Evolutionary conservation across 2,888 invertebrate species (phyloP).

Genomic region (Drosophila lacicola): DNA sequence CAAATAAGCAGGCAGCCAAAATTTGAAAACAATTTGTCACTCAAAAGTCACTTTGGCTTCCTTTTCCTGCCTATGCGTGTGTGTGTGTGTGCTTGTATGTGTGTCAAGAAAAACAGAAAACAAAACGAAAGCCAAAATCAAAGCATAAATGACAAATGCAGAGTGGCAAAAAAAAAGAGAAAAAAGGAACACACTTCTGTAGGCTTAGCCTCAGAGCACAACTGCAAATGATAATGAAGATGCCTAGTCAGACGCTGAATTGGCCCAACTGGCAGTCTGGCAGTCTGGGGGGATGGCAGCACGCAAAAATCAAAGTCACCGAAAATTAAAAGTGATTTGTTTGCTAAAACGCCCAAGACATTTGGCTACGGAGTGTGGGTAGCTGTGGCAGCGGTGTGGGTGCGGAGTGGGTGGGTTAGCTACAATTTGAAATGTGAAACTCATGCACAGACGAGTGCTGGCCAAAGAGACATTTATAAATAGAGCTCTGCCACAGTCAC

Average conservation of each 20-base stretch:
- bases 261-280: conserved; percentile 19
- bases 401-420: neutral
- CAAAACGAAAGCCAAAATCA: conserved; percentile 60
- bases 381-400: neutral
- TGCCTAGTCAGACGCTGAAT: conserved; percentile 67
- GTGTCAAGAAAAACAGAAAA: conserved; percentile 30
- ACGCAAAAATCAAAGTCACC: conserved; percentile 79
- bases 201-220: conserved; percentile 28
- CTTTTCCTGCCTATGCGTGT: conserved; percentile 37
- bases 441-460: conserved; percentile 62
- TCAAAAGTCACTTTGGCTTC: conserved; percentile 78
- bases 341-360: conserved; percentile 76
- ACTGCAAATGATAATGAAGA: conserved; percentile 70
- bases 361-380: conserved; percentile 32
- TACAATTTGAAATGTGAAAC: conserved; percentile 73
- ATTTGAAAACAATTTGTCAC: conserved; percentile 82
- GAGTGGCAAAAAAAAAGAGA: conserved; percentile 28
- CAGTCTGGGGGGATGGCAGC: conserved; percentile 8
- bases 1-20: conserved; percentile 75
- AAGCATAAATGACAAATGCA: conserved; percentile 74
- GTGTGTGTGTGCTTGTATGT: conserved; percentile 21
- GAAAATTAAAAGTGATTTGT: conserved; percentile 82
- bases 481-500: conserved; percentile 49
- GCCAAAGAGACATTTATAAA: conserved; percentile 68
- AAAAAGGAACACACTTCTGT: conserved; percentile 14